Evolutionary conservation across 2,888 invertebrate genomes (phyloP).

Genomic region (Tinea semifulvella): DNA sequence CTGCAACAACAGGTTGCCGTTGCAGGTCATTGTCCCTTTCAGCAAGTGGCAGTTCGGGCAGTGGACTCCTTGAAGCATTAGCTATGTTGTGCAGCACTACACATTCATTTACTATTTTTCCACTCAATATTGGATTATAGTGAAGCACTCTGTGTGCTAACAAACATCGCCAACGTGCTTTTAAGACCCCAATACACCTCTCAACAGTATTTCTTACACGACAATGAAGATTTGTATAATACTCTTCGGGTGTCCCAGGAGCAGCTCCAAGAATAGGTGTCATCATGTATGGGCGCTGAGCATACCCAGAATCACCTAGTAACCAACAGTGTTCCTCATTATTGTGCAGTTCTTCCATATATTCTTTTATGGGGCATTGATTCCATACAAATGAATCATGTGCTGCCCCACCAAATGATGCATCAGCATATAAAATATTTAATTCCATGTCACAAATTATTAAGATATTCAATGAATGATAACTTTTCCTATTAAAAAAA

Average conservation of each 20-base stretch:
- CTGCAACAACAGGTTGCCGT: no score
- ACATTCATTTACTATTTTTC: slow-evolving; percentile 20
- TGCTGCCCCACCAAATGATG: slow-evolving; percentile 17
- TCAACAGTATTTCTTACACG: slow-evolving; percentile 18
- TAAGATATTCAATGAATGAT: slow-evolving; percentile 14
- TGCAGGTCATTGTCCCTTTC: no score
- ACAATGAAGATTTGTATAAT: slow-evolving; percentile 15
- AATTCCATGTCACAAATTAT: slow-evolving; percentile 16
- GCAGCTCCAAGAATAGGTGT: slow-evolving; percentile 18
- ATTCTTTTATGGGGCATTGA: slow-evolving; percentile 13
- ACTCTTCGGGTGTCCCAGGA: slow-evolving; percentile 16
- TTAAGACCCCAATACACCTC: slow-evolving; percentile 18
- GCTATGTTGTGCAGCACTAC: slow-evolving; percentile 19
- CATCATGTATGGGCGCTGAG: slow-evolving; percentile 19
- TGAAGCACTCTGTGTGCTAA: slow-evolving; percentile 18
- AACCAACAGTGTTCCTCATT: slow-evolving; percentile 2
- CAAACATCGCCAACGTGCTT: slow-evolving; percentile 20
- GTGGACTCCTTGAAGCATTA: no score
- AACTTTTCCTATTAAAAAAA: no score
- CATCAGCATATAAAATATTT: slow-evolving; percentile 15
- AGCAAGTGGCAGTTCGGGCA: no score
- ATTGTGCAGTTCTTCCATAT: slow-evolving; percentile 13
- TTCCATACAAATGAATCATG: slow-evolving; percentile 17
- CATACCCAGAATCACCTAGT: slow-evolving; percentile 21
- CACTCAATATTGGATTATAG: slow-evolving; percentile 18